Evolutionary conservation across 2,888 invertebrate genomes (phyloP).

Genomic region (Electrophaes corylata): DNA sequence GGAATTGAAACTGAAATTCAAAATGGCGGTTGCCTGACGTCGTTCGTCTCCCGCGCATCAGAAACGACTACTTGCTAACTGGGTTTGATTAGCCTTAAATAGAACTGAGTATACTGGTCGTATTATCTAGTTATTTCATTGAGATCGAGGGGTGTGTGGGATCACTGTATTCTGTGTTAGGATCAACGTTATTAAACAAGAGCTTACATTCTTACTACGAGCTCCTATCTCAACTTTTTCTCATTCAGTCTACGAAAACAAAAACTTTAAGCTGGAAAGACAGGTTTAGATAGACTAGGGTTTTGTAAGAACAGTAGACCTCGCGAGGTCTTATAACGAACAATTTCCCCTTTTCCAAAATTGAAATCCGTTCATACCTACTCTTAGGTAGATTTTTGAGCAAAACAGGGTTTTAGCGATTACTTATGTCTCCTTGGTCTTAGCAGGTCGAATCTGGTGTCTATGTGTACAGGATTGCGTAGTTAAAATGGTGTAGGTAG

Average conservation of each 20-base stretch:
- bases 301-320: no score
- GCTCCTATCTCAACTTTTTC: neutral
- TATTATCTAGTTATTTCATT: conserved; percentile 85
- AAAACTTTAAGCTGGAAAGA: neutral
- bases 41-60: conserved; percentile 71
- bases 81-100: conserved; percentile 87
- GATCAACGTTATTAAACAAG: conserved; percentile 41
- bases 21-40: conserved; percentile 59
- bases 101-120: conserved; percentile 70
- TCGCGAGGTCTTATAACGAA: no score
- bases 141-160: conserved; percentile 70
- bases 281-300: no score
- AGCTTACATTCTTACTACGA: neutral
- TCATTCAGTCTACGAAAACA: neutral
- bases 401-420: no score
- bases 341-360: no score
- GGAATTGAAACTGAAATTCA: conserved; percentile 64
- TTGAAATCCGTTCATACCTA: no score
- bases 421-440: no score
- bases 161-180: conserved; percentile 59
- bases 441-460: no score
- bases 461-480: no score
- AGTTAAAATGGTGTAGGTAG: no score
- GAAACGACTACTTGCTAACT: conserved; percentile 84
- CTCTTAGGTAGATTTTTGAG: no score